Percentiles rank a stretch among this genome's conserved stretches.
Evolutionary conservation across 2,797 vertebrate species (phyloP).

Genomic region (Babyrousa celebensis): DNA sequence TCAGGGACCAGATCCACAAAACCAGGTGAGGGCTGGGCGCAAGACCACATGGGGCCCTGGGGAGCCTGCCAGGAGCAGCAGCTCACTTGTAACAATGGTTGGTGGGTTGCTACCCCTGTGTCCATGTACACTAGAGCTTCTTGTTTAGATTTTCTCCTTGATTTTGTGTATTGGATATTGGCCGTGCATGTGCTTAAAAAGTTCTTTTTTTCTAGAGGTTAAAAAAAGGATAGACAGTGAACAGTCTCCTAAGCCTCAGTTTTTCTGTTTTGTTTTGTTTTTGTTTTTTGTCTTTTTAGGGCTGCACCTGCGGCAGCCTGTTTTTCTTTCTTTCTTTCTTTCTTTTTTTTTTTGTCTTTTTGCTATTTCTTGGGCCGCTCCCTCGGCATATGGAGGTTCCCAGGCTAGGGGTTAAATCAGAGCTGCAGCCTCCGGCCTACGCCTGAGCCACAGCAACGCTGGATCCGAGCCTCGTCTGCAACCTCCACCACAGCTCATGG

Average conservation of each 20-base stretch:
- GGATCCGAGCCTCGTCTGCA: no score
- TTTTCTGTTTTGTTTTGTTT: background rate
- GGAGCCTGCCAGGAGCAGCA: background rate
- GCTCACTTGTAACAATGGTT: no score
- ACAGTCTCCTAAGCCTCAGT: background rate
- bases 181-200: background rate
- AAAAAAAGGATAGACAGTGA: background rate
- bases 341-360: no score
- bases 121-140: background rate
- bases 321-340: no score
- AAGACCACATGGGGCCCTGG: background rate
- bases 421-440: no score
- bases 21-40: background rate
- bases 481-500: no score
- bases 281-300: no score
- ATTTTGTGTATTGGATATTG: background rate
- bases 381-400: no score
- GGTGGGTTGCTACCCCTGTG: background rate
- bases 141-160: background rate
- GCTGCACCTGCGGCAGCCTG: no score
- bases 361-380: no score
- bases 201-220: background rate
- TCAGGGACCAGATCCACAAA: fast-evolving
- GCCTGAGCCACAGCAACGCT: no score
- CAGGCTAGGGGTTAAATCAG: no score